Base-by-base conservation (phyloP, 2,888 invertebrate species). In the Athalia circularis region DNA sequence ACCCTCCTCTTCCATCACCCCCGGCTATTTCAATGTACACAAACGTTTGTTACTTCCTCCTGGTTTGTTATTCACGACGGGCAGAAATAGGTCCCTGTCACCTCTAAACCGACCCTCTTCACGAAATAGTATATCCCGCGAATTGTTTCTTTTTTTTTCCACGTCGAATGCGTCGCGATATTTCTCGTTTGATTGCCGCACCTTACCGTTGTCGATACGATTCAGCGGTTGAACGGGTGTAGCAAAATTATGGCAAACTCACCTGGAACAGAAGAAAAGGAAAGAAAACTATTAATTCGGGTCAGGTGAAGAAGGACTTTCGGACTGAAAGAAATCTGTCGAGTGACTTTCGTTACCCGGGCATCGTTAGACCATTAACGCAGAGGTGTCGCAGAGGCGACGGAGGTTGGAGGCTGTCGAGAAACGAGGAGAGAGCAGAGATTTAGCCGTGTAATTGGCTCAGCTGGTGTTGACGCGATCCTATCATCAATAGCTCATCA, bases 401-500 rank as follows among this genome's bases (percentile, higher is more conserved):
- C 59, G 47, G 52, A 5, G 5, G 57, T 13, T 78, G 79, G 77
- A 81, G 82, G 76, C 83, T 77, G 82, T 77, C 77, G 67, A 77
- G 81, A 80, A 81, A 82, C 78, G 78, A 81, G 83, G 82, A 84
- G 86, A 82, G 87, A 84, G 85, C 80, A 83, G 88, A 89, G 90
- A 90, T 90, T 90, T 89, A 88, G 88, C 86, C 88, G 88, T 91
- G 92, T 93, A 93, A 93, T 93, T 93, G 92, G 93, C 92, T 93
- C 93, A 93, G 92, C 92, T 93, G 93, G 91, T 92, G 91, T 91
- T 91, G 92, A 92, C 92, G 92, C 91, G 91, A 91, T 91, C 90
- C 90, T 91, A 92, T 92, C 92, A 93, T 93, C 92, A 93, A 93
- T 93, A 92, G 90, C 93, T 92, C 92, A 92, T 93, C 92, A 92